Evolutionary conservation across 1,140 invertebrate species (phyloP).

Genomic region (Adoxophyes honmai): DNA sequence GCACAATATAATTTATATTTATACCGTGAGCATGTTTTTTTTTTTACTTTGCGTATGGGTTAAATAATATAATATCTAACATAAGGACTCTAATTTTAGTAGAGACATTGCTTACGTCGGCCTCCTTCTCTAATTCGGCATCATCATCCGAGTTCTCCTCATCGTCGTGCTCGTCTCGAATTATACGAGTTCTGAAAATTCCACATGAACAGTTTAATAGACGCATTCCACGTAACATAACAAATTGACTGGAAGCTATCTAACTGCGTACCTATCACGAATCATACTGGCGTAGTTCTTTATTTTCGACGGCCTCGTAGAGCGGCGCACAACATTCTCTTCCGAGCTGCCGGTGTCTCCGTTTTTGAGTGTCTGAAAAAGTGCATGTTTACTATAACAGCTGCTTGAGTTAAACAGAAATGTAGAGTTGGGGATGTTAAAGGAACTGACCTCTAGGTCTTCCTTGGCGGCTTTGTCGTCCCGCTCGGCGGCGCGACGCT

Average conservation of each 20-base stretch:
- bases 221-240: background rate
- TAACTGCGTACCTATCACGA: constrained; percentile 36
- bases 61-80: too few relatives aligned
- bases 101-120: constrained; percentile 31
- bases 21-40: too few relatives aligned
- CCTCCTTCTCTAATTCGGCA: constrained; percentile 35
- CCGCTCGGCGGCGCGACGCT: constrained; percentile 22
- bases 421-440: constrained; percentile 17
- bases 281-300: constrained; percentile 75
- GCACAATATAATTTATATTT: too few relatives aligned
- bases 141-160: constrained; percentile 33
- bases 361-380: constrained; percentile 56
- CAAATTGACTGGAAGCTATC: background rate
- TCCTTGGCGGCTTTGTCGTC: constrained; percentile 44
- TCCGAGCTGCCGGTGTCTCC: constrained; percentile 44
- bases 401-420: too few relatives aligned
- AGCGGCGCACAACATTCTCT: constrained; percentile 49
- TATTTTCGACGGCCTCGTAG: constrained; percentile 62
- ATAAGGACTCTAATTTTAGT: background rate
- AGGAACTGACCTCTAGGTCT: constrained; percentile 15
- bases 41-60: too few relatives aligned
- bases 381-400: constrained; percentile 9
- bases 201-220: background rate
- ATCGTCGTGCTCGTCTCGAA: constrained; percentile 34
- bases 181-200: constrained; percentile 20